phyloP scores from a whole-genome alignment of 2,113 vertebrate genomes.

The Carettochelys insculpta region DNA sequence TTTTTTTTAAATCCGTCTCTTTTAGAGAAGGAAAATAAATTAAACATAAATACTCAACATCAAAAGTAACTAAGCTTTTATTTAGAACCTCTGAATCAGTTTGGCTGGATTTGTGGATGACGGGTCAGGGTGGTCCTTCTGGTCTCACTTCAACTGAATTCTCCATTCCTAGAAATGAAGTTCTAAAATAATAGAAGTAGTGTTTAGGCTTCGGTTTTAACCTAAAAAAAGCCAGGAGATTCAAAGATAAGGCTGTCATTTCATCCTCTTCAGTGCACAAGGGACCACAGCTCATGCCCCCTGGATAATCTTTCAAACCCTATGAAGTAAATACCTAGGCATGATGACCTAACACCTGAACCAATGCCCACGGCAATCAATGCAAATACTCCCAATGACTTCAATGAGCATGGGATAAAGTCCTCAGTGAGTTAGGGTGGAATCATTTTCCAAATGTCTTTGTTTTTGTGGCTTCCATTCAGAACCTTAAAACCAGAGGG shows the following conservation, averaged over 20 bases:
- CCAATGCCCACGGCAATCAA: fast-evolving
- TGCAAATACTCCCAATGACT: fast-evolving
- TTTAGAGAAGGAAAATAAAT: neutral
- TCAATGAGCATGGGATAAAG: neutral
- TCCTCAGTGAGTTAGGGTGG: neutral
- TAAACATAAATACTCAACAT: neutral
- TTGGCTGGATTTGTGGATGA: neutral
- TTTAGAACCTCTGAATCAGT: neutral
- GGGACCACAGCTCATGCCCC: no score
- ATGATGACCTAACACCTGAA: no score
- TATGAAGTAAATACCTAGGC: neutral
- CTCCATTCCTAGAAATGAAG: neutral
- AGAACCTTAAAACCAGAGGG: neutral
- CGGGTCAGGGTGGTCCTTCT: neutral
- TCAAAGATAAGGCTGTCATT: neutral
- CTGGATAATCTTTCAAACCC: neutral
- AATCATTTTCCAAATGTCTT: neutral
- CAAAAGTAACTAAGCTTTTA: neutral
- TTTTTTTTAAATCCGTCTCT: neutral
- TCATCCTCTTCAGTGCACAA: neutral
- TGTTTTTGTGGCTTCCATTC: slow-evolving; percentile 1
- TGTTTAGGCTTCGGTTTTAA: neutral
- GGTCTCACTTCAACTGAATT: neutral
- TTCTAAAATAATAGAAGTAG: neutral
- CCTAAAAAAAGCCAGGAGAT: neutral